Evolutionary conservation across 2,797 vertebrate genomes (phyloP).

Genomic region (Myripristis jacobus): DNA sequence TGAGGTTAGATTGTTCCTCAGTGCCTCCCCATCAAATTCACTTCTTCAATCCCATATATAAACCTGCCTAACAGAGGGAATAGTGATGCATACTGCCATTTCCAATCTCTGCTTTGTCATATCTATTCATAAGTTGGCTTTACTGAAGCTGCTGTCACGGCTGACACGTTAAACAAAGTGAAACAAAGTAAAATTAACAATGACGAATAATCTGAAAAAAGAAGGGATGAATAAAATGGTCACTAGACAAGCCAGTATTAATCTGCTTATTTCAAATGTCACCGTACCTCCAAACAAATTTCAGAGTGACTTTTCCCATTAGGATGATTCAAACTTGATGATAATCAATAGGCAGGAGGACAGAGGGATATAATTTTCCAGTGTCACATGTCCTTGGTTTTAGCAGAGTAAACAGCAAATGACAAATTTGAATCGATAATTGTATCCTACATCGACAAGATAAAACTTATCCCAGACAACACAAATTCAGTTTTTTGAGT

Average conservation of each 20-base stretch:
- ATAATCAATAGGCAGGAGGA: background rate
- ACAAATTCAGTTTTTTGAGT: background rate
- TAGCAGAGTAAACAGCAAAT: background rate
- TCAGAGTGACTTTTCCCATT: background rate
- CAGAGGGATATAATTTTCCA: background rate
- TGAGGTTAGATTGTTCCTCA: conserved; percentile 42
- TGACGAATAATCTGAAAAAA: background rate
- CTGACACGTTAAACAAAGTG: background rate
- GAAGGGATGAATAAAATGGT: background rate
- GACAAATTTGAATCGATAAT: background rate
- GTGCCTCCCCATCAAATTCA: conserved; percentile 38
- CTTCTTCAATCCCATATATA: conserved; percentile 23
- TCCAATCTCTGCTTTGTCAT: background rate
- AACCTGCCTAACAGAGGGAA: conserved; percentile 10
- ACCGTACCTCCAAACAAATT: background rate
- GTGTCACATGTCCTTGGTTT: background rate
- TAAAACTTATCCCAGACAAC: background rate
- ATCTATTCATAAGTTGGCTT: background rate
- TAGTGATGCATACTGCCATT: background rate
- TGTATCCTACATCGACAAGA: background rate
- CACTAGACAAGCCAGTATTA: background rate
- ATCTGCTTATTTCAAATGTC: background rate
- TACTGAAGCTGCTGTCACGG: conserved; percentile 4
- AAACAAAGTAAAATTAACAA: background rate
- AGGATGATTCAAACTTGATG: background rate